phyloP scores from a whole-genome alignment of 2,888 invertebrate species.

The Hyalella azteca region DNA sequence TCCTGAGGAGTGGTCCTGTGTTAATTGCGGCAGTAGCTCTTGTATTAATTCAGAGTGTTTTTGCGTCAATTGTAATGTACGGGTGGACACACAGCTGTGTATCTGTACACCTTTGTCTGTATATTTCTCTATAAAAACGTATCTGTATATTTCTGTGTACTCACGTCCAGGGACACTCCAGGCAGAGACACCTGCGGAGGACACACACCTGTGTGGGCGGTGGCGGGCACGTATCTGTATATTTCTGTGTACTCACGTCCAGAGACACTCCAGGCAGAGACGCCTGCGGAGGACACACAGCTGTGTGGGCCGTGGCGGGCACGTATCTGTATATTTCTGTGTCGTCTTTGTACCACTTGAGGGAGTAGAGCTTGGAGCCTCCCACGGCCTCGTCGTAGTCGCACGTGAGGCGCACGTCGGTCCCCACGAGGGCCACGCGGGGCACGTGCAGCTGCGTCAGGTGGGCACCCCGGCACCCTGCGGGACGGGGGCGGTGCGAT shows the following conservation, averaged over 20 bases:
- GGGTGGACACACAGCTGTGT: too few relatives aligned
- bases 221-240: constrained; percentile 49
- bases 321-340: constrained; percentile 49
- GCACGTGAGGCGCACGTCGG: constrained; percentile 46
- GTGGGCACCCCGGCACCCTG: too few relatives aligned
- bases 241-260: constrained; percentile 53
- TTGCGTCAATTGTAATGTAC: too few relatives aligned
- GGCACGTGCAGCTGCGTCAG: constrained; percentile 46
- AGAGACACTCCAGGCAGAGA: constrained; percentile 41
- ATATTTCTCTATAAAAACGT: too few relatives aligned
- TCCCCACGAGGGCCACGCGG: constrained; percentile 43
- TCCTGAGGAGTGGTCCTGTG: too few relatives aligned
- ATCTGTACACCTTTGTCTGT: too few relatives aligned
- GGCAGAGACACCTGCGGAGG: constrained; percentile 12
- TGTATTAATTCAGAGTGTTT: too few relatives aligned
- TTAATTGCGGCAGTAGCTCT: too few relatives aligned
- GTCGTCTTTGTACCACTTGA: constrained; percentile 56
- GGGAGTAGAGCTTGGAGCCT: constrained; percentile 44
- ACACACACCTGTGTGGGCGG: neutral
- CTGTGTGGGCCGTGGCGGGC: constrained; percentile 39
- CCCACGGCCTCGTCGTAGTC: constrained; percentile 49
- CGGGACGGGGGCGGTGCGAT: too few relatives aligned
- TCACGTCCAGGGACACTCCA: constrained; percentile 48
- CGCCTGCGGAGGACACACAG: constrained; percentile 4
- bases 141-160: too few relatives aligned